A percentile compares a stretch with the other conserved stretches of the same genome.
phyloP scores from a whole-genome alignment of 2,113 vertebrate species.

The Macrotis lagotis region DNA sequence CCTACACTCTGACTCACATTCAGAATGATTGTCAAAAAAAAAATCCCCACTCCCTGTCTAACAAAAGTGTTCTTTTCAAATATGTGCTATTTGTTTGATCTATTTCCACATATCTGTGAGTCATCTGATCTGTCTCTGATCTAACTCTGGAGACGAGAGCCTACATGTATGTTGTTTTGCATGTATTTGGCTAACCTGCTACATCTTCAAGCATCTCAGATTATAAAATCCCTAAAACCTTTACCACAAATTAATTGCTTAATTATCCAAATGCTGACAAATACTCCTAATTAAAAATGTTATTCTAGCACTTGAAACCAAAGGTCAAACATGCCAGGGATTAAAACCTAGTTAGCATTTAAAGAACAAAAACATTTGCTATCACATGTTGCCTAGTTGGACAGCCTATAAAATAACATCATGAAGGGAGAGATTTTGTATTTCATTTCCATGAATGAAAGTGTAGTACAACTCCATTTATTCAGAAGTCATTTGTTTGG shows the following conservation, averaged over 20 bases:
- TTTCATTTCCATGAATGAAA: background rate
- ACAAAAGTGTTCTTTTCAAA: constrained; percentile 75
- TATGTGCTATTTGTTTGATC: constrained; percentile 78
- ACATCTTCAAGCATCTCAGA: background rate
- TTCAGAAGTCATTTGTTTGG: background rate
- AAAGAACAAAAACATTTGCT: constrained; percentile 9
- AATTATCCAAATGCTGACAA: constrained; percentile 42
- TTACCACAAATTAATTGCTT: constrained; percentile 47
- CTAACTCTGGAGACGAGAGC: constrained; percentile 72
- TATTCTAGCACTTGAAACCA: constrained; percentile 26
- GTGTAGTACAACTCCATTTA: background rate
- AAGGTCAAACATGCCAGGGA: background rate
- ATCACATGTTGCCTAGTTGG: background rate
- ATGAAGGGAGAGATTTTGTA: background rate
- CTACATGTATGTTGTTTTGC: constrained; percentile 64
- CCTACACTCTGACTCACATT: constrained; percentile 82
- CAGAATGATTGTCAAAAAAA: constrained; percentile 64
- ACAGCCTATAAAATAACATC: background rate
- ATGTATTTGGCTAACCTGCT: constrained; percentile 58
- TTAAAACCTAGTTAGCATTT: constrained; percentile 11
- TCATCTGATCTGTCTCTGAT: constrained; percentile 79
- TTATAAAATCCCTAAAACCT: constrained; percentile 51
- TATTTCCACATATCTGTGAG: constrained; percentile 82
- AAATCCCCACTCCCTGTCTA: constrained; percentile 74
- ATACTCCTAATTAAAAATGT: constrained; percentile 52